Conservation (phyloP, 2,113 vertebrate genomes). For the Lonchura striata region DNA sequence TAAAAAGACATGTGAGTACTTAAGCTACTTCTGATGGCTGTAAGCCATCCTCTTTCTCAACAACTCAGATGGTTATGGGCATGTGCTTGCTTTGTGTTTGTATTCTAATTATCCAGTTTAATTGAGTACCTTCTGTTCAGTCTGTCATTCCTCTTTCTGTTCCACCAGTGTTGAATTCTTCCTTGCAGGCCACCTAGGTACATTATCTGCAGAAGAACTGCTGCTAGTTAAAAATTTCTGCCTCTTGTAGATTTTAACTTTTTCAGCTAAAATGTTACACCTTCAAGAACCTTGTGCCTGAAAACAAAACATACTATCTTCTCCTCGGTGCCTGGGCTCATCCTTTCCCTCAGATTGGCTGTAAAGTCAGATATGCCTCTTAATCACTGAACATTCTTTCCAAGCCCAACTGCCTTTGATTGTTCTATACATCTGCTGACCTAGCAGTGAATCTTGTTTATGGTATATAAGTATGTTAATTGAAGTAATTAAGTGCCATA, state of each 20-base stretch:
- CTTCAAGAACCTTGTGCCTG: neutral
- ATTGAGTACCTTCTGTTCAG: neutral
- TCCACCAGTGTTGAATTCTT: neutral
- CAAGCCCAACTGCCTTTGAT: neutral
- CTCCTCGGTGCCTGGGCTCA: neutral
- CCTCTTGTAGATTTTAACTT: neutral
- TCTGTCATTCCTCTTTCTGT: neutral
- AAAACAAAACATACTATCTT: neutral
- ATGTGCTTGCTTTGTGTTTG: neutral
- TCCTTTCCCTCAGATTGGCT: neutral
- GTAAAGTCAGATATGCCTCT: neutral
- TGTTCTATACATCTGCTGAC: neutral
- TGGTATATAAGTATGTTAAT: neutral
- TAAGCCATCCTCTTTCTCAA: neutral
- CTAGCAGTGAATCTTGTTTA: neutral
- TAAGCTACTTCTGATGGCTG: neutral
- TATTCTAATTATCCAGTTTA: neutral
- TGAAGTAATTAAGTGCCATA: neutral
- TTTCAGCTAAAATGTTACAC: neutral
- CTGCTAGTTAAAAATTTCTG: neutral
- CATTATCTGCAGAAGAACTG: neutral
- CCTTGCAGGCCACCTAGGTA: neutral
- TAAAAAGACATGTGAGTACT: neutral
- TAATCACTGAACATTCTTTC: neutral
- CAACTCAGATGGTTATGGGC: neutral